phyloP scores from a whole-genome alignment of 2,797 vertebrate genomes.

The Argyrosomus regius region DNA sequence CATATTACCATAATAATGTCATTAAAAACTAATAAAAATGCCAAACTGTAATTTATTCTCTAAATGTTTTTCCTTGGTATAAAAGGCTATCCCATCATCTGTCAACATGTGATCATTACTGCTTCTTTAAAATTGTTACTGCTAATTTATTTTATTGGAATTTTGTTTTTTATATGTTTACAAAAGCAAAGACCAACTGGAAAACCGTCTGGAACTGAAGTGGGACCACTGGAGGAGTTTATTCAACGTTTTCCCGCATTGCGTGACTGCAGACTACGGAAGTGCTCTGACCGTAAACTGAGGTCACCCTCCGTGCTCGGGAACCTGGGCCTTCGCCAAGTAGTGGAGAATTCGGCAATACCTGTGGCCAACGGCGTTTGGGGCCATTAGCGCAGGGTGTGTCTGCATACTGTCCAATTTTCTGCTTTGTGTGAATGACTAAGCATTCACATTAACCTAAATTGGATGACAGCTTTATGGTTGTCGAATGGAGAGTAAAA shows the following conservation, averaged over 20 bases:
- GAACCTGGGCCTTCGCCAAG: constrained; percentile 26
- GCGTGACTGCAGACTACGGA: constrained; percentile 36
- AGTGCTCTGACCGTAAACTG: constrained; percentile 31
- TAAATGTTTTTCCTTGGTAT: not conserved
- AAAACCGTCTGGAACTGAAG: not conserved
- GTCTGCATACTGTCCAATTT: constrained; percentile 57
- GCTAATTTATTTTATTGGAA: not conserved
- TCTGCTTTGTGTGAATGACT: constrained; percentile 69
- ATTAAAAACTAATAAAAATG: constrained; percentile 9
- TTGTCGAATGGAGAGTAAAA: constrained; percentile 53
- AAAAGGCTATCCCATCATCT: constrained; percentile 6
- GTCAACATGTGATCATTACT: constrained; percentile 23
- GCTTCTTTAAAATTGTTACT: constrained; percentile 12
- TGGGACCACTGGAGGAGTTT: not conserved
- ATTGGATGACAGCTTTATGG: constrained; percentile 74
- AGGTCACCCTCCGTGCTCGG: constrained; percentile 33
- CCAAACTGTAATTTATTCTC: constrained; percentile 9
- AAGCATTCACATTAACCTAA: constrained; percentile 64
- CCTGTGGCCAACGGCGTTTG: constrained; percentile 42
- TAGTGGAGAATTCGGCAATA: constrained; percentile 23
- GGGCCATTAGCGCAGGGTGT: constrained; percentile 68
- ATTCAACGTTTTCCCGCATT: not conserved
- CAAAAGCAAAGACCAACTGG: constrained; percentile 1
- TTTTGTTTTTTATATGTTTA: constrained; percentile 1
- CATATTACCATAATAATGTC: not conserved